These are phyloP conservation scores for Lepilemur septentrionalis DNA, from an alignment of 2,797 vertebrate species.

Conservation along the genomic window DNA sequence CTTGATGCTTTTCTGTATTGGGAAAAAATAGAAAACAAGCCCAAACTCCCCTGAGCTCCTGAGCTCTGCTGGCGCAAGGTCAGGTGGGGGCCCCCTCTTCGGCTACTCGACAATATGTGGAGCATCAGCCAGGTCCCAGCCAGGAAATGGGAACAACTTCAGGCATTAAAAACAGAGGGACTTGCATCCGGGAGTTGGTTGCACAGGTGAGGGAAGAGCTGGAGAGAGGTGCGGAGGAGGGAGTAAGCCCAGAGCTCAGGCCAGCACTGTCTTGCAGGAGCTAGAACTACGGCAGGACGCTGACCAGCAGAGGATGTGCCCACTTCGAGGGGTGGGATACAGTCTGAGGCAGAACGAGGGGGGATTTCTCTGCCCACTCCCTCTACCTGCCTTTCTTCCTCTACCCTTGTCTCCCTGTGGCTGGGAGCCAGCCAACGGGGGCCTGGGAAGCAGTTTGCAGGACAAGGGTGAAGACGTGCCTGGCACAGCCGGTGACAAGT, in stretches of 20 bases:
- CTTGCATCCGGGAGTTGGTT: not conserved
- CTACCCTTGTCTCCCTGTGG: not conserved
- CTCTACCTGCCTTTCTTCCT: not conserved
- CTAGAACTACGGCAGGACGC: not conserved
- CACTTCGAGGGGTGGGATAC: fast-evolving
- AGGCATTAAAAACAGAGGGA: not conserved
- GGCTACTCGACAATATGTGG: not conserved
- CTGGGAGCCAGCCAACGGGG: not conserved
- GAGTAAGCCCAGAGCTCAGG: not conserved
- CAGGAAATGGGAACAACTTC: not conserved
- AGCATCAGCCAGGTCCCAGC: not conserved
- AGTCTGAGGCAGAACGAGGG: not conserved
- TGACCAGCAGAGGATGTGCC: fast-evolving
- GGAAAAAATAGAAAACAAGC: not conserved
- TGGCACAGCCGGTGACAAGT: not conserved
- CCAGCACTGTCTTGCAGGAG: not conserved
- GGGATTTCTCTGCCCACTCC: not conserved
- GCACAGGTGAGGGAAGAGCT: not conserved
- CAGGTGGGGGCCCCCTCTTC: not conserved
- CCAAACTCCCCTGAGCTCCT: not conserved
- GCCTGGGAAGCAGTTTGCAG: not conserved
- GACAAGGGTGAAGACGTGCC: not conserved
- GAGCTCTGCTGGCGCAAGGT: not conserved
- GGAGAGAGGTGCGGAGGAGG: not conserved
- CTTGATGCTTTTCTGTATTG: not conserved